Evolutionary conservation across 1,140 invertebrate genomes (phyloP).

Genomic region (Artemia franciscana): DNA sequence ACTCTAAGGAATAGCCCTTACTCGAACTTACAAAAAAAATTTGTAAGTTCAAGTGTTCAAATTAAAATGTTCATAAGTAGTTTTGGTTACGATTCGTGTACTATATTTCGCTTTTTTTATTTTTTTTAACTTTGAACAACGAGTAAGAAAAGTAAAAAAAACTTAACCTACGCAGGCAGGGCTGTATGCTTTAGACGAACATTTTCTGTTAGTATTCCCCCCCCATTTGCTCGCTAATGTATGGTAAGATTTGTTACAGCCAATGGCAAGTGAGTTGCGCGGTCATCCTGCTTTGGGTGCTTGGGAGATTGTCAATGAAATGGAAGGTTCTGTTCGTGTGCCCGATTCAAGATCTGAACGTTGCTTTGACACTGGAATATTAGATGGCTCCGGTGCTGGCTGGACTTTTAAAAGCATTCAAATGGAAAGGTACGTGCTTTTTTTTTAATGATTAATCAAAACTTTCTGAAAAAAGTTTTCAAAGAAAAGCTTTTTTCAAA

Average conservation of each 20-base stretch:
- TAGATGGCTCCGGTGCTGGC: conserved; percentile 11
- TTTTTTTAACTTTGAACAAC: not conserved
- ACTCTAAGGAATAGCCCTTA: too few relatives aligned
- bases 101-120: not conserved
- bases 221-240: too few relatives aligned
- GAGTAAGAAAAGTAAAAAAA: too few relatives aligned
- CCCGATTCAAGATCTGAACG: conserved; percentile 15
- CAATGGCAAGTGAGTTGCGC: conserved; percentile 16
- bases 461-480: too few relatives aligned
- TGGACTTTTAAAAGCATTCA: conserved; percentile 9
- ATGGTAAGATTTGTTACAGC: conserved; percentile 13
- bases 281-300: conserved; percentile 20
- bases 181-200: not conserved
- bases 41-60: too few relatives aligned
- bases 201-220: too few relatives aligned
- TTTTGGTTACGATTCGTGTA: too few relatives aligned
- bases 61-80: too few relatives aligned
- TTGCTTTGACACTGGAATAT: conserved; percentile 19
- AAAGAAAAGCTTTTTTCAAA: too few relatives aligned
- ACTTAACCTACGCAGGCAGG: not conserved
- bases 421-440: conserved; percentile 9
- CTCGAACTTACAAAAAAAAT: too few relatives aligned
- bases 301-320: conserved; percentile 24
- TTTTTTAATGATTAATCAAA: too few relatives aligned
- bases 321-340: conserved; percentile 20